phyloP scores from a whole-genome alignment of 2,113 vertebrate genomes.

The Campylomormyrus tamandua region DNA sequence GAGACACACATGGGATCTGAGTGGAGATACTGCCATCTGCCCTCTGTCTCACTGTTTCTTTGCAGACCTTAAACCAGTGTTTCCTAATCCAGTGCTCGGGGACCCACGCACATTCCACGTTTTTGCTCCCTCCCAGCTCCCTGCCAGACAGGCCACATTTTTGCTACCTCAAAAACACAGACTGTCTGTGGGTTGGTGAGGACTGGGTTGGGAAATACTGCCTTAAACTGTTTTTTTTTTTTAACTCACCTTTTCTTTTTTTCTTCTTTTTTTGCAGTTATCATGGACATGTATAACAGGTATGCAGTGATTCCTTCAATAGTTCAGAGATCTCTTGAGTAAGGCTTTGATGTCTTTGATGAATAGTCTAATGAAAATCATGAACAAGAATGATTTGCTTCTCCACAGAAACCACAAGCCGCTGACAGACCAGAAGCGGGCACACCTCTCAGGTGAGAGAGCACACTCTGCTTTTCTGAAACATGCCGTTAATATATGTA shows the following conservation, averaged over 20 bases:
- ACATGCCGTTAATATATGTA: background rate
- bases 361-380: background rate
- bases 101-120: background rate
- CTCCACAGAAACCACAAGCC: slow-evolving; percentile 42
- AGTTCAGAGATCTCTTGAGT: background rate
- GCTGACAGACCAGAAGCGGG: slow-evolving; percentile 52
- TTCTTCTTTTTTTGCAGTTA: slow-evolving; percentile 40
- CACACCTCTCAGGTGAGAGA: slow-evolving; percentile 57
- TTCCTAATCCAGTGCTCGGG: background rate
- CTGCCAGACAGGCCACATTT: background rate
- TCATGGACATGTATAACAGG: slow-evolving; percentile 63
- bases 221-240: background rate
- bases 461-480: background rate
- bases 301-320: slow-evolving; percentile 30
- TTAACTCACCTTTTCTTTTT: background rate
- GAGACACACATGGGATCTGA: background rate
- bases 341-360: background rate
- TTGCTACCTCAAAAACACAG: background rate
- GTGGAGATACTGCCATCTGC: background rate
- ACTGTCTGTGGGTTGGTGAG: background rate
- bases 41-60: background rate
- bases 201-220: background rate
- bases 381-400: slow-evolving; percentile 7
- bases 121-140: background rate
- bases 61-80: background rate